Evolutionary conservation across 2,888 invertebrate genomes (phyloP).

Genomic region (Drosophila pseudotakahashii): DNA sequence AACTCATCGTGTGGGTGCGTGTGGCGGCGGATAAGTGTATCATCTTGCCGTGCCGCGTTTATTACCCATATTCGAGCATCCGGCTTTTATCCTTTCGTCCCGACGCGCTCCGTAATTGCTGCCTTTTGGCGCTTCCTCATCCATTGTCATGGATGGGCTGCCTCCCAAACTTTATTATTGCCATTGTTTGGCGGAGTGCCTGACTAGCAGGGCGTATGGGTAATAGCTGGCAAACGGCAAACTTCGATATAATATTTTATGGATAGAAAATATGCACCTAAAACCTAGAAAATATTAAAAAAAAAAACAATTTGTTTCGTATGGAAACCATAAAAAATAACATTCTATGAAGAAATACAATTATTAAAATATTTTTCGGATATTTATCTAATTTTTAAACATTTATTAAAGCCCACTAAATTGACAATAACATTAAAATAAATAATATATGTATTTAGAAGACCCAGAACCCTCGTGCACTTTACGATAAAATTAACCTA

Average conservation of each 20-base stretch:
- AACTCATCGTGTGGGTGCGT: constrained; percentile 51
- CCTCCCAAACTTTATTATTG: constrained; percentile 68
- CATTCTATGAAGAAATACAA: too few relatives aligned
- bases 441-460: neutral
- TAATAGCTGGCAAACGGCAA: constrained; percentile 12
- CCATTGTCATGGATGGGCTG: constrained; percentile 31
- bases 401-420: too few relatives aligned
- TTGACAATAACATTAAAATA: too few relatives aligned
- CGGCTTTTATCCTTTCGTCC: constrained; percentile 78
- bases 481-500: constrained; percentile 49
- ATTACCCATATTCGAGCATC: constrained; percentile 78
- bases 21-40: constrained; percentile 44
- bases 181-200: constrained; percentile 41
- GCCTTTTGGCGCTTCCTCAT: constrained; percentile 49
- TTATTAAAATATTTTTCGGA: too few relatives aligned
- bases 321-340: too few relatives aligned
- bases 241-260: neutral
- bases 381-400: too few relatives aligned
- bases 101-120: constrained; percentile 59
- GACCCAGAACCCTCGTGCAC: neutral
- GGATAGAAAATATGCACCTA: too few relatives aligned
- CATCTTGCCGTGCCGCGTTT: constrained; percentile 73
- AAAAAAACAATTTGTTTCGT: too few relatives aligned
- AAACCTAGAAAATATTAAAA: too few relatives aligned
- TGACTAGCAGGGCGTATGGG: constrained; percentile 21